Evolutionary conservation across 2,888 invertebrate species (phyloP), one percentile per base, ranked within the genome.

Genomic region (Sylvicola fuscatus): DNA sequence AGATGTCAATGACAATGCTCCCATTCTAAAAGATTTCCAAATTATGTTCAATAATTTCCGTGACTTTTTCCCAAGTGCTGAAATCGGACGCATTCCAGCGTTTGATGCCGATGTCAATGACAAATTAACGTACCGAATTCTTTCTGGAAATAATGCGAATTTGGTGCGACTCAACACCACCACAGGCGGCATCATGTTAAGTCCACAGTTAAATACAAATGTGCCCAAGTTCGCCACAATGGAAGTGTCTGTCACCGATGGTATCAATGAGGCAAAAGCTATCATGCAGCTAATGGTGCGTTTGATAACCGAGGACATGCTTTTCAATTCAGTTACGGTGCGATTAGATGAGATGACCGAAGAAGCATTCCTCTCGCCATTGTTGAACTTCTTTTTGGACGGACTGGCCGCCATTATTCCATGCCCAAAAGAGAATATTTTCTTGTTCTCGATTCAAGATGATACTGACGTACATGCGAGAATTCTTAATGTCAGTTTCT

Each of bases 1-100:
- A 0, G 95, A 93, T 53, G 82, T 89, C 0, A 92, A 97, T 52
- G 97, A 97, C 51, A 95, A 97, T 52, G 82, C 84, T 0, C 97
- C 97, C 0, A 65, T 79, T 44, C 61, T 97, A 46, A 77, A 83
- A 46, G 90, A 97, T 51, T 97, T 97, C 49, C 72, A 78, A 48
- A 77, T 97, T 1, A 78, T 97, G 35, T 89, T 95, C 58, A 95
- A 95, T 59, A 95, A 95, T 50, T 95, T 82, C 55, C 78, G 79
- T 44, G 84, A 90, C 47, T 82, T 84, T 49, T 95, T 95, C 51
- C 92, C 93, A 0, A 77, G 79, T n/a, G 81, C 82, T 1, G 73
- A 84, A 0, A 83, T 95, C 47, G 93, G 93, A 0, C 68, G 72
- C 38, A 81, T 95, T 26, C 95, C 95, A 1, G 95, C 93, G 0